phyloP scores from a whole-genome alignment of 2,888 invertebrate genomes.

The Heliconius ismenius region DNA sequence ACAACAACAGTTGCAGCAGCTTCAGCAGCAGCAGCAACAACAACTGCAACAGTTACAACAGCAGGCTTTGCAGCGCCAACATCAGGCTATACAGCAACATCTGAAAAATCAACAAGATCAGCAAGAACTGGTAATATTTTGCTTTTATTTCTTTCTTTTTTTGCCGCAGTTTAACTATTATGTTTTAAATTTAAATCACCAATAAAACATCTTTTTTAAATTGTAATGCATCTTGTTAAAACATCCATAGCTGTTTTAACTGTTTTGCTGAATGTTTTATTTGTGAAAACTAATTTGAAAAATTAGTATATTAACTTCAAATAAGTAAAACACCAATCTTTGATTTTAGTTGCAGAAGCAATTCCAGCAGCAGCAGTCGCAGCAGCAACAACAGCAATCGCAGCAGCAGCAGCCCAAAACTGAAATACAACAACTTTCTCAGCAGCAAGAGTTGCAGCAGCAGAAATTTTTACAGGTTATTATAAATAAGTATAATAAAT shows the following conservation, averaged over 20 bases:
- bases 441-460: slow-evolving; percentile 76
- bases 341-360: slow-evolving; percentile 65
- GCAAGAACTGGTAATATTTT: slow-evolving; percentile 68
- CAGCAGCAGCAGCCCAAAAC: slow-evolving; percentile 57
- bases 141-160: slow-evolving; percentile 42
- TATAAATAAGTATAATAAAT: neutral
- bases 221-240: too few relatives aligned
- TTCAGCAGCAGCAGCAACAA: slow-evolving; percentile 65
- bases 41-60: slow-evolving; percentile 69
- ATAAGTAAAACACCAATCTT: neutral
- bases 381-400: slow-evolving; percentile 56
- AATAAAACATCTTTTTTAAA: too few relatives aligned
- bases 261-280: too few relatives aligned
- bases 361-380: slow-evolving; percentile 66
- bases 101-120: slow-evolving; percentile 81
- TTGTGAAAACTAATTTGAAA: too few relatives aligned
- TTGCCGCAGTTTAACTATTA: neutral
- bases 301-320: too few relatives aligned
- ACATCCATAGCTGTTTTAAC: too few relatives aligned
- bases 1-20: slow-evolving; percentile 61
- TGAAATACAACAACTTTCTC: slow-evolving; percentile 73
- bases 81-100: slow-evolving; percentile 83
- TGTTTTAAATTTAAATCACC: neutral
- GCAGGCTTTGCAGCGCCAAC: slow-evolving; percentile 52
- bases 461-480: slow-evolving; percentile 75